Percentiles rank a stretch among this genome's conserved stretches.
These are phyloP conservation scores for Silurus lanzhouensis DNA, from an alignment of 2,797 vertebrate genomes.

Conservation along the genomic window DNA sequence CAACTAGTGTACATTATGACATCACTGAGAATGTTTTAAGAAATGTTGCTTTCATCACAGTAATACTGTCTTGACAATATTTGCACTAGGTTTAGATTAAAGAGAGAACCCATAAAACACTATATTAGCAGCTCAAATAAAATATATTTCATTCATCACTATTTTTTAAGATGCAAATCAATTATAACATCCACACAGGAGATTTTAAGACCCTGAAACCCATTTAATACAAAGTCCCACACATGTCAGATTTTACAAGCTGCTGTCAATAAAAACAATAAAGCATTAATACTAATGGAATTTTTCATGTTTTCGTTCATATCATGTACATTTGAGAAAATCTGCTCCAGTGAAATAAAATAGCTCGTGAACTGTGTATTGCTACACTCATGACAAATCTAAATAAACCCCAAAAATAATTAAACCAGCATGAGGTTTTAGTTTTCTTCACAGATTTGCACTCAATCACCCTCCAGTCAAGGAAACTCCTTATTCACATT, in stretches of 20 bases:
- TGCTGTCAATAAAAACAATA: background rate
- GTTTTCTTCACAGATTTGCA: background rate
- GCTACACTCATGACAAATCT: background rate
- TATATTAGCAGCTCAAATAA: background rate
- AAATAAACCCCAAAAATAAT: background rate
- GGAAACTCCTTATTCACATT: conserved; percentile 68
- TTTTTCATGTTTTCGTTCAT: background rate
- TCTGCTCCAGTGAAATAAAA: background rate
- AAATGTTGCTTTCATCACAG: background rate
- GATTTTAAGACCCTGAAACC: too few species aligned
- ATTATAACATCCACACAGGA: too few species aligned
- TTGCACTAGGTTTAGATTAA: background rate
- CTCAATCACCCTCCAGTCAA: background rate
- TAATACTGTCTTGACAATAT: background rate
- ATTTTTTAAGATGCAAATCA: background rate
- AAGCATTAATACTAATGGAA: background rate
- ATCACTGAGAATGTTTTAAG: background rate
- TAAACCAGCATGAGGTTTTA: background rate
- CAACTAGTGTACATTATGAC: background rate
- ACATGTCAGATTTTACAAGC: background rate
- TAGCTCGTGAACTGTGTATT: background rate
- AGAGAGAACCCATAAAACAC: background rate
- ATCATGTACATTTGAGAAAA: background rate
- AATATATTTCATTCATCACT: background rate
- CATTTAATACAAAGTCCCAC: too few species aligned